Evolutionary conservation across 2,888 invertebrate species (phyloP).

Genomic region (Physocephala rufipes): DNA sequence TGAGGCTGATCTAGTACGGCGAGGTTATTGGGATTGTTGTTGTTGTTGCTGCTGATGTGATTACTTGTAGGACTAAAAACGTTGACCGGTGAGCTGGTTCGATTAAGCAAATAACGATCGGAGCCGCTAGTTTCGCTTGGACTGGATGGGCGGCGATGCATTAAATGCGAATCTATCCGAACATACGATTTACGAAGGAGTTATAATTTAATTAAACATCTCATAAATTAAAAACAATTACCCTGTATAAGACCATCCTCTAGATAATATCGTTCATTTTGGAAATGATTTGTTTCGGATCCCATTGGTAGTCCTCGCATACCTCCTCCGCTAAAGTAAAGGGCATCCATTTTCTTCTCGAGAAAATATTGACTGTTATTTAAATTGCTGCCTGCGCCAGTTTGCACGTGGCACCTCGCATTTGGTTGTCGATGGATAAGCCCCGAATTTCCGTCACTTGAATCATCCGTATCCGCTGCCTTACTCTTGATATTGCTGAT

Average conservation of each 20-base stretch:
- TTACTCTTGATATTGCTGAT: constrained; percentile 47
- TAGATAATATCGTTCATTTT: constrained; percentile 64
- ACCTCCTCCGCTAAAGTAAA: constrained; percentile 62
- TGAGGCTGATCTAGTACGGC: constrained; percentile 56
- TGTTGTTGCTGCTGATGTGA: constrained; percentile 50
- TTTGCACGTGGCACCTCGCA: constrained; percentile 61
- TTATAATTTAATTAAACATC: neutral
- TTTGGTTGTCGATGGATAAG: constrained; percentile 50
- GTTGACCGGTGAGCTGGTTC: constrained; percentile 61
- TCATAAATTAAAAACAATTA: constrained; percentile 28
- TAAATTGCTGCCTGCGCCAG: constrained; percentile 46
- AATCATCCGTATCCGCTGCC: constrained; percentile 57
- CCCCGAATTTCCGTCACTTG: constrained; percentile 52
- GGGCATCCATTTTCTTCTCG: constrained; percentile 65
- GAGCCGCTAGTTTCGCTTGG: constrained; percentile 66
- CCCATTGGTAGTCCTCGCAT: constrained; percentile 62
- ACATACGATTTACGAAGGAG: neutral
- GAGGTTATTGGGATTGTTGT: constrained; percentile 48
- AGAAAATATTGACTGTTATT: constrained; percentile 60
- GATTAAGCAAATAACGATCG: constrained; percentile 63
- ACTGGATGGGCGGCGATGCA: constrained; percentile 62
- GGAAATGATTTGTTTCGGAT: constrained; percentile 63
- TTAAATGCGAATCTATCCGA: constrained; percentile 54
- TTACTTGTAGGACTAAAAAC: constrained; percentile 55
- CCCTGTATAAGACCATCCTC: constrained; percentile 54